Base-by-base conservation (phyloP, 92 coral and sea anemone species). In the Heteractis magnifica region DNA sequence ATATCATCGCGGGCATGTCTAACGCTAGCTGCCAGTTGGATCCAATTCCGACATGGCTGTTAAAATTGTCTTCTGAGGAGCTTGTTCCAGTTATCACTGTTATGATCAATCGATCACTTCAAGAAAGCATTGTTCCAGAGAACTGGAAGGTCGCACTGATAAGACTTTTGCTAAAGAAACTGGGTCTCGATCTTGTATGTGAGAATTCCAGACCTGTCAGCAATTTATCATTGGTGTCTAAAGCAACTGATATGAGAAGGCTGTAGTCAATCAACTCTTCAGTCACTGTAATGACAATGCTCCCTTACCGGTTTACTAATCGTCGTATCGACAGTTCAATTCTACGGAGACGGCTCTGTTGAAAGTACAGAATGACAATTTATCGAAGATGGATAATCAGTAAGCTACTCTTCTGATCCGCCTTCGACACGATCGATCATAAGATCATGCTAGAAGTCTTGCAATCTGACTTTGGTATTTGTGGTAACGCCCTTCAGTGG, bases 1-100 rank as follows among this genome's bases (percentile, higher is more conserved):
- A 34, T 34, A 34, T 34, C 44, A 34, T 34, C 44, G 44, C 44
- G 44, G 44, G 44, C 44, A 26, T 26, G 26, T 26, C 26, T 34
- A 34, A 34, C 44, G 44, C 44, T 34, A 34, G 44, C 44, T 34
- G 44, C 44, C 82, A 76, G 79, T 59, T 90, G 52, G 93, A 90
- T 82, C 87, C 90, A 21, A 71, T 85, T 72, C 92, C 89, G 10
- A 80, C 81, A 3, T 85, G 86, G 84, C 83, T 87, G 49, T 10
- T 82, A 41, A 87, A 82, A 23, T n/a, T 15, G 14, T 87, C 87
- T 77, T 44, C 65, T 71, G 75, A 77, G 76, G 87, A 76, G 50
- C 83, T 89, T 52, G 68, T 78, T 68, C 92, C 87, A 56, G 50
- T 82, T 62, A 77, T 89, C 16, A 34, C 44, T 34, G 44, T 34